Base-by-base conservation (phyloP, 2,113 vertebrate genomes). In the Pavo muticus region DNA sequence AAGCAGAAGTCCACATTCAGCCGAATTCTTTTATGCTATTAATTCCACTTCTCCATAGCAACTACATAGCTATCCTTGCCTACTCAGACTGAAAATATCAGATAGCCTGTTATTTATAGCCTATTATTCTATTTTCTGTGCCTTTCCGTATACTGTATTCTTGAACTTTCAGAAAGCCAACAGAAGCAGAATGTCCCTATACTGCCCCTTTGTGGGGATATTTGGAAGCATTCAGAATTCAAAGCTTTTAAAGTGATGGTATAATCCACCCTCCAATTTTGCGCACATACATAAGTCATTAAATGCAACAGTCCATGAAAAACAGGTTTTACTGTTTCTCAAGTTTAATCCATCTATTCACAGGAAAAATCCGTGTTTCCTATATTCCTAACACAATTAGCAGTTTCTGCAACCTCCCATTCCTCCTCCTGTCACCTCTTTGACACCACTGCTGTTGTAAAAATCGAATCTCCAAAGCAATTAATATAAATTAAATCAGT, bases 161-260 rank as follows among this genome's bases (percentile, higher is more conserved):
- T 87, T 56, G 10, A 4, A 11, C 18, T 47, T 87, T 76, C 40
- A 45, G 76, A 47, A 37, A 19, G 30, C 59, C 72, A 37, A 19
- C 42, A 47, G 73, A 40, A 80, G 64, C 40, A 69, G 50, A 17
- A 0, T 8, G 83, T 88, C 86, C 87, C 84, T 57, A 67, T 23
- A 61, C 90, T 87, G 97, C 95, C 96, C 94, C 94, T 93, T 74
- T 69, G 96, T 42, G 97, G 96, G 42, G 19, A 78, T 73, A 64
- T 67, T 29, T 48, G 93, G 72, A 93, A 95, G 73, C 16, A 40
- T 3, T 50, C 29, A 45, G 47, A 72, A 78, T 39, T 27, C n/a
- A 63, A 69, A 93, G 44, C 42, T 54, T 3, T 37, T 59, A 16
- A 48, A 79, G 70, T 40, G 35, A 78, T n/a, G 8, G 50, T 50